Evolutionary conservation across 2,797 vertebrate genomes (phyloP), one percentile per base, ranked within the genome.

Genomic region (Esox masquinongy): DNA sequence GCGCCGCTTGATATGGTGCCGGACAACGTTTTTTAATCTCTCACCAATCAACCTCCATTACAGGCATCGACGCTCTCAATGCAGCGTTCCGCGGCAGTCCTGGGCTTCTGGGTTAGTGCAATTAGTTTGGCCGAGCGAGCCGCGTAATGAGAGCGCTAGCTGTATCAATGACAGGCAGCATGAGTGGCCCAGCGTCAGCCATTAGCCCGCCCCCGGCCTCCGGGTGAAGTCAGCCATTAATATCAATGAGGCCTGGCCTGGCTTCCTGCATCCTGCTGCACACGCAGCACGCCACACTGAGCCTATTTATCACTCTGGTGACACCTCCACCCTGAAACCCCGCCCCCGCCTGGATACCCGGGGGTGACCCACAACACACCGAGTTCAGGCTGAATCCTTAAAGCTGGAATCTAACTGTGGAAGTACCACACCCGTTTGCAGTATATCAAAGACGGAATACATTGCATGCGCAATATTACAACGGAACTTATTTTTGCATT

Each of bases 21-120:
- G 12, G 9, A 76, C 80, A 74, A 24, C 76, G 56, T 76, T 91
- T 89, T 89, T 87, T 68, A 90, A 92, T 91, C 89, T 86, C 80
- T 76, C 79, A 24, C 78, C 81, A 82, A 85, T 92, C 88, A 84
- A 78, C 81, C 79, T 84, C 76, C 75, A 83, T 89, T 86, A 84
- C 59, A 74, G 7, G 63, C 34, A 1, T 77, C 70, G 80, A 77
- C 17, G 15, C 73, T 72, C 77, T 88, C 87, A 80, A 85, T 74
- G 75, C 82, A 77, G 75, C 84, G 17, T 81, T 11, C 43, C 43
- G 9, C 3, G 12, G 43, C 43, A 8, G 36, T 39, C 36, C 36
- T 5, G 36, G 78, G 75, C 85, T 24, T 81, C 79, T 87, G 85
- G 86, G 85, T 90, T 88, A 84, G 78, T 74, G 80, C 85, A 84